A percentile compares a stretch with the other conserved stretches of the same genome.
Evolutionary conservation across 1,140 invertebrate species (phyloP).

Genomic region (Gonatopus flavifemur): DNA sequence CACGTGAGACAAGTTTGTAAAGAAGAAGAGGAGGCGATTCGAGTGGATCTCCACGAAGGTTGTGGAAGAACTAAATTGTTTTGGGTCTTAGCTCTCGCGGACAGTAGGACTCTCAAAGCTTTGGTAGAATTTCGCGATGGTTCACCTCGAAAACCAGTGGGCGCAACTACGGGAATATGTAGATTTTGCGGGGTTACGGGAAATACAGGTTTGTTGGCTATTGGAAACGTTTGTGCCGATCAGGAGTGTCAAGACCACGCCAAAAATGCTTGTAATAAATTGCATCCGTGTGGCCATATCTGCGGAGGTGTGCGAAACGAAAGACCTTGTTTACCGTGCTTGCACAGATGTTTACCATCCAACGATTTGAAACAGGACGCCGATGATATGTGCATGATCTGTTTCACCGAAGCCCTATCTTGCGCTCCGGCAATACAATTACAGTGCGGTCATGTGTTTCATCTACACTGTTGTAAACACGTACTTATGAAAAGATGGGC

Average conservation of each 20-base stretch:
- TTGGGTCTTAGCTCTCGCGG: conserved; percentile 90
- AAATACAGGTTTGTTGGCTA: conserved; percentile 81
- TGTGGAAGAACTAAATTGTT: conserved; percentile 94
- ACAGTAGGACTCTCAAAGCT: conserved; percentile 89
- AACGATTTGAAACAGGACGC: conserved; percentile 85
- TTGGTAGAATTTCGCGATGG: conserved; percentile 91
- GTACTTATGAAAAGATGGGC: conserved; percentile 88
- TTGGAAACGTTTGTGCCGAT: conserved; percentile 91
- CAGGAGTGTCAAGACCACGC: conserved; percentile 90
- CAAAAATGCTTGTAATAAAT: conserved; percentile 80
- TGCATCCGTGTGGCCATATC: conserved; percentile 85
- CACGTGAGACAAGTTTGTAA: conserved; percentile 93
- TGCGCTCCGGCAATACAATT: conserved; percentile 93
- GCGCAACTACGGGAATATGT: conserved; percentile 73
- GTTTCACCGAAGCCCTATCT: conserved; percentile 94
- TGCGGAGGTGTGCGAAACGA: conserved; percentile 91
- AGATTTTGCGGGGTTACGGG: conserved; percentile 89
- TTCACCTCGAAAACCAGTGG: conserved; percentile 46
- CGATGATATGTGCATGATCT: conserved; percentile 99
- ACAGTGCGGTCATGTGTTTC: conserved; percentile 94
- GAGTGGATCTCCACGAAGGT: conserved; percentile 94
- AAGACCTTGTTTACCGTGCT: conserved; percentile 81
- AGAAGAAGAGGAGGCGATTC: conserved; percentile 91
- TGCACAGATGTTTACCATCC: conserved; percentile 79
- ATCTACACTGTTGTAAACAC: conserved; percentile 86